phyloP scores from a whole-genome alignment of 1,140 invertebrate species.

The Mycetomoellerius zeteki region DNA sequence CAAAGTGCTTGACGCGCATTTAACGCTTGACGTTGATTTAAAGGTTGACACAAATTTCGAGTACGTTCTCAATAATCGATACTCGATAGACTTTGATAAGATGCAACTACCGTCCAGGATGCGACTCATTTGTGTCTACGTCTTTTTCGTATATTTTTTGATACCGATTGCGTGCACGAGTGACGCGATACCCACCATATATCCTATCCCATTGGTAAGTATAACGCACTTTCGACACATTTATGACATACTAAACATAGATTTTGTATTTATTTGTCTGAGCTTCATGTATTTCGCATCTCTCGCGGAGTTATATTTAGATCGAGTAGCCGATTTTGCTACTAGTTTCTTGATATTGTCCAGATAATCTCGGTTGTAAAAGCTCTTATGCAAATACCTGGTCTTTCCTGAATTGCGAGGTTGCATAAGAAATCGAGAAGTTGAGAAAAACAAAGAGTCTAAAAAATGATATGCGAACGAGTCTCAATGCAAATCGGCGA shows the following conservation, averaged over 20 bases:
- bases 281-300: background rate
- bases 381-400: background rate
- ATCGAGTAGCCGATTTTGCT: background rate
- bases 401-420: background rate
- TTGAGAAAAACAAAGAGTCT: background rate
- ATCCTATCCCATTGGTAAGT: conserved; percentile 54
- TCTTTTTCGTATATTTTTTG: background rate
- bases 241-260: background rate
- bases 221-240: background rate
- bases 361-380: conserved; percentile 28
- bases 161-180: background rate
- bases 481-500: conserved; percentile 6
- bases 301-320: conserved; percentile 22
- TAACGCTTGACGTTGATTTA: background rate
- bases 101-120: conserved; percentile 5
- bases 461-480: background rate
- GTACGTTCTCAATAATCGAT: background rate
- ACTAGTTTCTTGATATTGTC: conserved; percentile 18
- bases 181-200: conserved; percentile 12
- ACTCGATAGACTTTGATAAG: conserved; percentile 1
- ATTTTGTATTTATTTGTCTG: conserved; percentile 32
- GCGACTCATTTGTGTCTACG: background rate
- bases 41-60: background rate
- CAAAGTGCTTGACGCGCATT: background rate
- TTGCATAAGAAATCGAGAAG: conserved; percentile 2